Percentiles rank a stretch among this genome's conserved stretches.
phyloP scores from a whole-genome alignment of 2,888 invertebrate genomes.

The Podabrus alpinus region DNA sequence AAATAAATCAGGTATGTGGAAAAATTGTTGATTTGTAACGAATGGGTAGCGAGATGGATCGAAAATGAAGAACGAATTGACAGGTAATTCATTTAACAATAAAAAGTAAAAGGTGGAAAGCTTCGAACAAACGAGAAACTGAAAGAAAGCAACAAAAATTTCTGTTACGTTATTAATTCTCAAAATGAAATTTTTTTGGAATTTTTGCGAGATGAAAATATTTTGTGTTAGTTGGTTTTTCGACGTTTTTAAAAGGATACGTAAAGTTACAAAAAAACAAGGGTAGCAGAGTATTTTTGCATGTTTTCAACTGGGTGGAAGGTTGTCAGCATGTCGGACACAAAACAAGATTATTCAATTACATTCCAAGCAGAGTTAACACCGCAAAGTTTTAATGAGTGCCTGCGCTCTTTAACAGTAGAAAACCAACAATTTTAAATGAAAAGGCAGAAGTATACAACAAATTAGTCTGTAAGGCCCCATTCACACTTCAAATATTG shows the following conservation, averaged over 20 bases:
- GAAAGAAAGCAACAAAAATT: background rate
- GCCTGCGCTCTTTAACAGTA: conserved; percentile 6
- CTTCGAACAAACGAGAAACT: background rate
- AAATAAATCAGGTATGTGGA: background rate
- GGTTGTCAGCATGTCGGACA: conserved; percentile 23
- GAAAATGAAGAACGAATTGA: background rate
- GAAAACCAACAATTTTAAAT: conserved; percentile 12
- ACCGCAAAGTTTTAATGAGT: conserved; percentile 8
- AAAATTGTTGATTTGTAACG: background rate
- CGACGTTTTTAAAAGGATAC: background rate
- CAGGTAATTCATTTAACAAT: background rate
- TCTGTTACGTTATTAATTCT: background rate
- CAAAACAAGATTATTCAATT: conserved; percentile 26
- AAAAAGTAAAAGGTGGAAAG: background rate
- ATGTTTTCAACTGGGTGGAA: conserved; percentile 16
- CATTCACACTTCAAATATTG: background rate
- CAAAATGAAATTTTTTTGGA: background rate
- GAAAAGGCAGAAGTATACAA: conserved; percentile 6
- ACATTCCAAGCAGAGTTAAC: conserved; percentile 8
- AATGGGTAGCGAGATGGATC: background rate
- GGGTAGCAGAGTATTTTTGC: conserved; percentile 11
- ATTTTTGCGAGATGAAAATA: background rate
- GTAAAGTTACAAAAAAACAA: background rate
- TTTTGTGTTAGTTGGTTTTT: background rate
- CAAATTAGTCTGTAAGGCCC: background rate